Base-by-base conservation (phyloP, 2,797 vertebrate genomes). In the Phoxinus dragarum region DNA sequence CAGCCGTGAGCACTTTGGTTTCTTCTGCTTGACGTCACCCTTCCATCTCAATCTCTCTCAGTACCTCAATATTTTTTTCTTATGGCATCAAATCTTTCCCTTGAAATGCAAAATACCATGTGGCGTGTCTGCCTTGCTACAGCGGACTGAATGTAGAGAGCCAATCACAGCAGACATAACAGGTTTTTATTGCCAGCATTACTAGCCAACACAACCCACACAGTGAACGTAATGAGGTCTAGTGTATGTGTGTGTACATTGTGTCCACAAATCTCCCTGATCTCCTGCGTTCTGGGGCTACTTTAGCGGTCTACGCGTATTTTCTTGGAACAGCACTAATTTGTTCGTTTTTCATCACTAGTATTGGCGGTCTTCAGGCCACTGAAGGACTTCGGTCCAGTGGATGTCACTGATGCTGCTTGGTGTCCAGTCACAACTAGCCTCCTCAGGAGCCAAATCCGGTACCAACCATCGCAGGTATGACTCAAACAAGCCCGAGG, bases 241-340 rank as follows among this genome's bases (percentile, higher is more conserved):
- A 80, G 77, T 59, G 56, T 86, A 44, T 61, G 19, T 61, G 78
- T 21, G 16, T 75, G 49, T 40, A 19, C 61, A 59, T 38, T 49
- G 44, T 47, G 71, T 84, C 81, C 73, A 78, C 77, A 80, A 66
- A 80, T 85, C 84, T 85, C 40, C 54, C 34, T 80, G 56, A 85
- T 80, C 61, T 84, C 47, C 72, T 21, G 56, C 4, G 17, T 84
- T 38, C 66, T 36, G 75, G 54, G 67, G 52, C 77, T 85, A 49
- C 52, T 44, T 61, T 31, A 44, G 49, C 23, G 9, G 40, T 77
- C 64, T 36, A 81, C 80, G 8, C 0, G 36, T 27, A 71, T 84
- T 79, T 52, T 56, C 40, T 72, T 59, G 42, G 76, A 49, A 61
- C 76, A 49, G 11, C 42, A 16, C 38, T 85, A 52, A 73, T 85